Evolutionary conservation across 2,888 invertebrate species (phyloP), one percentile per base, ranked within the genome.

Genomic region (Serrognathus titanus): DNA sequence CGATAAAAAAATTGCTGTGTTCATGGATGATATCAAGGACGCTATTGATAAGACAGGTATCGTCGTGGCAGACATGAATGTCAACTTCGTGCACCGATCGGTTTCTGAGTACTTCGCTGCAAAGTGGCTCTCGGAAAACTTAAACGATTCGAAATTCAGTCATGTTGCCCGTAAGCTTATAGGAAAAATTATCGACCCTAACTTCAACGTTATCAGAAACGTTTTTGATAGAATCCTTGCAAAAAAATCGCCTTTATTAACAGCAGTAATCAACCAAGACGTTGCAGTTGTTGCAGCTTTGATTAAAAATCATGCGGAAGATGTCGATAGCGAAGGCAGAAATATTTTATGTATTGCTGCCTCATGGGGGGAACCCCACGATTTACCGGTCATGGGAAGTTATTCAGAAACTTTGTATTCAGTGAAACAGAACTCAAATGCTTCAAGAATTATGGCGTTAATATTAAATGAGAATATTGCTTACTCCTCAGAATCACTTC

Each of bases 211-310:
- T 9, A 47, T 57, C 11, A 41, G 53, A n/a, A 57, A 57, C 13
- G 46, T 58, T 2, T 58, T 58, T 12, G 54, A 54, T 41, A 37
- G 51, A 6, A 24, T 54, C n/a, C 11, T 58, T 6, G 50, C 54
- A 5, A 58, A 51, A 36, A 31, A 48, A 8, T 50, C 40, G 3
- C 50, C 50, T 2, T 40, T 54, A 36, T 51, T 54, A 48, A 48
- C 48, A 5, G 54, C 58, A 10, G 40, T 58, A 9, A 58, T 58
- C 11, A 58, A 50, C 43, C 50, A 41, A 6, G 43, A 45, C 37
- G n/a, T 50, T 20, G 38, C 37, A 31, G 10, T 9, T n/a, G 46
- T 35, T n/a, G 39, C 38, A 38, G 3, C 24, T 6, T 9, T 55
- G 12, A 16, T 55, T 12, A n/a, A n/a, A 7, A 31, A 31, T 31